Evolutionary conservation across 2,888 invertebrate species (phyloP), one percentile per base, ranked within the genome.

Genomic region (Hirudinaria manillensis): DNA sequence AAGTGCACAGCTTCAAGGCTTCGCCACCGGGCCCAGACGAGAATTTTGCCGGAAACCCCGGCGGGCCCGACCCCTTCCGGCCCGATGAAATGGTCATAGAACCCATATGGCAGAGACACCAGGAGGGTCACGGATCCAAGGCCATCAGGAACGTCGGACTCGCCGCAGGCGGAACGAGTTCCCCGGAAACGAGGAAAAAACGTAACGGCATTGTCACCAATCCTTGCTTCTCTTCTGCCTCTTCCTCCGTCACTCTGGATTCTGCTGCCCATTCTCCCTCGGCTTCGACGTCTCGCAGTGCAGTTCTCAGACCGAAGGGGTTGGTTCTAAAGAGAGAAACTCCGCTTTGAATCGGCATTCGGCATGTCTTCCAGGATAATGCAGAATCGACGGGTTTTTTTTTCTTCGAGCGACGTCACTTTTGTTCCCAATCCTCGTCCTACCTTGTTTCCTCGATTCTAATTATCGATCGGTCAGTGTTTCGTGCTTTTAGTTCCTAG

Each of bases 291-390:
- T 51, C 68, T 2, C 24, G 70, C 51, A 19, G 55, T 19, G 70
- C 56, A 29, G 77, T 77, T 1, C 75, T 78, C 6, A 78, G 85
- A 76, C 83, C 85, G 51, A 92, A 91, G 87, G 92, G 92, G 80
- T 91, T 92, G 82, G 92, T 92, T 81, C 91, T 92, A 90, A 89
- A 92, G 83, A 92, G 92, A 84, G 93, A 93, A 86, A 93, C 92
- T 78, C 92, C 92, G 32, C 82, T 87, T 80, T 87, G 84, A 83
- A 29, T 13, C 29, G 2, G 19, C 71, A 74, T n/a, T n/a, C n/a
- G 32, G 71, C 61, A 56, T 16, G n/a, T 27, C n/a, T 56, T 3
- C n/a, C 56, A 16, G 13, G n/a, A 16, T 16, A 3, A 16, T 56
- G 16, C 29, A 10, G 61, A 29, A 10, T 10, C 61, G 61, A 61